Conservation (phyloP, 2,797 vertebrate genomes). For the Myotis daubentonii region DNA sequence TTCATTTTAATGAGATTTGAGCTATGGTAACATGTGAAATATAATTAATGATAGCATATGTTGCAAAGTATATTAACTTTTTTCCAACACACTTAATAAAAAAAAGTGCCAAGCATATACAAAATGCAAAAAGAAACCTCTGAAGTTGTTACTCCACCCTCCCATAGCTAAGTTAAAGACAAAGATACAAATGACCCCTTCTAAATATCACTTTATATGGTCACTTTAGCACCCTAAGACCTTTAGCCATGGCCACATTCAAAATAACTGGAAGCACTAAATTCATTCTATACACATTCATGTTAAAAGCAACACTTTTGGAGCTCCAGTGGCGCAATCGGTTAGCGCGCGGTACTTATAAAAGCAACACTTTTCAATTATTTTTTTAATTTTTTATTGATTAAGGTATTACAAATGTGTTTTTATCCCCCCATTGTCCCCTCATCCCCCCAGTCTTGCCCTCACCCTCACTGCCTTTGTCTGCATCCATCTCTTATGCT, state of each 20-base stretch:
- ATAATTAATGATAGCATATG: not conserved
- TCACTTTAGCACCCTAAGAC: not conserved
- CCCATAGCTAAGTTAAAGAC: constrained; percentile 1
- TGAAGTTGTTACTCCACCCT: not conserved
- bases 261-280: not conserved
- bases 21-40: not conserved
- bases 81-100: not conserved
- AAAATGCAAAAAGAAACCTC: not conserved
- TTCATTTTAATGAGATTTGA: constrained; percentile 36
- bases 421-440: no score
- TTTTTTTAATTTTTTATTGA: no score
- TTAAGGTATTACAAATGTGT: no score
- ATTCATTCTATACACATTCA: not conserved
- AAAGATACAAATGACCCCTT: not conserved
- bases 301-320: constrained; percentile 19
- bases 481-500: no score
- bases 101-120: not conserved
- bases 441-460: no score
- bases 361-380: constrained; percentile 10
- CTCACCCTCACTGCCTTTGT: no score
- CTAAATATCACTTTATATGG: not conserved
- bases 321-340: no score
- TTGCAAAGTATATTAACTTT: not conserved
- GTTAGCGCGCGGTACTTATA: no score
- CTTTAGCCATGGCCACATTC: not conserved